Percentiles rank a stretch among this genome's conserved stretches.
Evolutionary conservation across 2,888 invertebrate species (phyloP).

Genomic region (Chloroclysta siterata): DNA sequence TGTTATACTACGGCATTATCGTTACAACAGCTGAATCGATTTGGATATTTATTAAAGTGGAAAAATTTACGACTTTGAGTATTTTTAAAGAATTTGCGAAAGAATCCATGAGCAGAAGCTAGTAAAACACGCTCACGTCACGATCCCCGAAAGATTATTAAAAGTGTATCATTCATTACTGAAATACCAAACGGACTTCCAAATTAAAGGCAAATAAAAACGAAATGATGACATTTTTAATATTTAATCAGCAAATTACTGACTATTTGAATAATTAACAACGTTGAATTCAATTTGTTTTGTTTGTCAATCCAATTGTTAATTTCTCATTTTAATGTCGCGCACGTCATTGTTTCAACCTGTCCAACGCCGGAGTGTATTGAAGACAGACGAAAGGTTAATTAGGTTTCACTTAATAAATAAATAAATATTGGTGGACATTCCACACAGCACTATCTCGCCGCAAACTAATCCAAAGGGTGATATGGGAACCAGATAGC

Average conservation of each 20-base stretch:
- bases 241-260: conserved; percentile 64
- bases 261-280: conserved; percentile 68
- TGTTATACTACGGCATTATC: too few species aligned
- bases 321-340: conserved; percentile 63
- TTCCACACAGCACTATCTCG: too few species aligned
- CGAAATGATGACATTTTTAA: conserved; percentile 58
- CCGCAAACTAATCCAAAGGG: too few species aligned
- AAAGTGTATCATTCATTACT: conserved; percentile 4
- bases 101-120: not conserved
- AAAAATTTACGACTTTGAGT: too few species aligned
- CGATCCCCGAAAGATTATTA: not conserved
- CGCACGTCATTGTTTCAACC: conserved; percentile 36
- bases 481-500: too few species aligned
- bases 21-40: too few species aligned
- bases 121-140: not conserved
- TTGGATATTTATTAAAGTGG: too few species aligned
- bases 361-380: conserved; percentile 15
- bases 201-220: conserved; percentile 34
- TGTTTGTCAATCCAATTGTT: conserved; percentile 70
- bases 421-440: too few species aligned
- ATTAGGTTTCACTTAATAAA: conserved; percentile 8
- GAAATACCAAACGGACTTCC: conserved; percentile 1
- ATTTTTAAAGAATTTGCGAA: not conserved
- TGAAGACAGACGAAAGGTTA: not conserved
- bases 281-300: conserved; percentile 61